Conservation (phyloP, 2,113 vertebrate genomes). For the Thomomys bottae region DNA sequence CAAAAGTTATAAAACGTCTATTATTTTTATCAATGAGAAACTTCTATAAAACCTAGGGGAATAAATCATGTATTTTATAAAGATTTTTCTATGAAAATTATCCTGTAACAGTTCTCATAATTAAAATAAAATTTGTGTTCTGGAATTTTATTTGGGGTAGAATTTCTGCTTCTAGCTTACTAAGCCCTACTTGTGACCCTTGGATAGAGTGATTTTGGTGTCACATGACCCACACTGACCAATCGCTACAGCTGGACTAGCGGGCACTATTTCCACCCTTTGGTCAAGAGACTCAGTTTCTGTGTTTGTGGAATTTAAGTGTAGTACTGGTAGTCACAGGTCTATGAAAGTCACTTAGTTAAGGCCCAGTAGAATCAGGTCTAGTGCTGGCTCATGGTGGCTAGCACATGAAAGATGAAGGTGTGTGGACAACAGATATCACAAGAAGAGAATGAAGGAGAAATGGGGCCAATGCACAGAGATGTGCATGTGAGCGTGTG, state of each 20-base stretch:
- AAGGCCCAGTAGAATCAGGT: background rate
- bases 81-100: constrained; percentile 38
- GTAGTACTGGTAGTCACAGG: background rate
- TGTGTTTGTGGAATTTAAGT: background rate
- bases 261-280: background rate
- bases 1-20: constrained; percentile 17
- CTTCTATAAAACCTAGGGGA: background rate
- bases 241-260: background rate
- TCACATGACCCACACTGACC: background rate
- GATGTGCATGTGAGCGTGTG: background rate
- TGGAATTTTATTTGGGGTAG: background rate
- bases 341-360: background rate
- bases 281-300: background rate
- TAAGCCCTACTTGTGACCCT: background rate
- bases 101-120: background rate
- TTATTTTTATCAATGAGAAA: constrained; percentile 43
- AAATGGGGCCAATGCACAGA: background rate
- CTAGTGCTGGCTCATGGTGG: background rate
- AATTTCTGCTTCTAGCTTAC: background rate
- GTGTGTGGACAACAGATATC: background rate
- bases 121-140: background rate
- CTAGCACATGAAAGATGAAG: background rate
- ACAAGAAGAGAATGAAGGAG: no score
- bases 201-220: background rate
- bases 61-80: background rate